These are phyloP conservation scores for Centropus bengalensis DNA, from an alignment of 2,113 vertebrate genomes.

Conservation along the genomic window DNA sequence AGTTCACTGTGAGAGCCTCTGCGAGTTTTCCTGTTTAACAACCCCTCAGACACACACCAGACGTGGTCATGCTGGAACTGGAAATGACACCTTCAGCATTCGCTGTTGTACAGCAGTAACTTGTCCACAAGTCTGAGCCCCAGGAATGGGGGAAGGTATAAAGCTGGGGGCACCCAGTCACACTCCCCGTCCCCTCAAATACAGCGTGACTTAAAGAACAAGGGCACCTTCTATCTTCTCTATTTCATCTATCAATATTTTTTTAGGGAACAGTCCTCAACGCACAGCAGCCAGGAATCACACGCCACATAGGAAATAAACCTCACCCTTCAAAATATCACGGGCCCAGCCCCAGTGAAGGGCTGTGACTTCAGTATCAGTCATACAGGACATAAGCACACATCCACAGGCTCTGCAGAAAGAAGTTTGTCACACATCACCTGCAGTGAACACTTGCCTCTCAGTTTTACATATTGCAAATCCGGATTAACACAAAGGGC, in stretches of 20 bases:
- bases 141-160: neutral
- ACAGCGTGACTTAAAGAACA: neutral
- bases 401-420: neutral
- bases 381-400: neutral
- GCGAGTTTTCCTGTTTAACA: neutral
- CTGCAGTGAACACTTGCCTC: conserved; percentile 79
- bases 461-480: conserved; percentile 87
- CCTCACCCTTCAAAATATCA: neutral
- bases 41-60: neutral
- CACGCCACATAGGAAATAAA: neutral
- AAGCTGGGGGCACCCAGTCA: neutral
- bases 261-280: neutral
- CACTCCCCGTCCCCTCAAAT: neutral
- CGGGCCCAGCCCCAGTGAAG: neutral
- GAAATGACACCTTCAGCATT: neutral
- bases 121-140: neutral
- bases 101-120: neutral
- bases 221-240: neutral
- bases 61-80: neutral
- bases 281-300: neutral
- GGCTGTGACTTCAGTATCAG: neutral
- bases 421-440: neutral
- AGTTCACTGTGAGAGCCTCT: neutral
- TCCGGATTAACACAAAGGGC: conserved; percentile 95
- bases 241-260: neutral